Evolutionary conservation across 2,888 invertebrate species (phyloP), one percentile per base, ranked within the genome.

Genomic region (Scaptomyza polygonia): DNA sequence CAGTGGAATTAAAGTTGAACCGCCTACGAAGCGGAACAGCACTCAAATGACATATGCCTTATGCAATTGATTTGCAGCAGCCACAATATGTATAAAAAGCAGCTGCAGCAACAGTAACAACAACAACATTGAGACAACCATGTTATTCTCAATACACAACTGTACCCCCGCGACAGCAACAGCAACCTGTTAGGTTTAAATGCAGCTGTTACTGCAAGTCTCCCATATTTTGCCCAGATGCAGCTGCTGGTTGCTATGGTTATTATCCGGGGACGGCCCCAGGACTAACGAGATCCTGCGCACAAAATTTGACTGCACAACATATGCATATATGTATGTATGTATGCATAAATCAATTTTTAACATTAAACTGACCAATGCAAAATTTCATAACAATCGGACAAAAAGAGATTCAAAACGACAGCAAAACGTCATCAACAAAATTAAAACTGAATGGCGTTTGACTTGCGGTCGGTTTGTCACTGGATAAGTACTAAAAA

Each of bases 381-480:
- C 21, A 39, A 18, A 34, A 8, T 1, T 9, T n/a, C n/a, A n/a
- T 12, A 12, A 7, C 11, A 40, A 32, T 29, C 8, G 2, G 8
- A 29, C 29, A 8, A 29, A 29, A 30, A 30, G 30, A 11, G 30
- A 11, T 3, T 30, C 16, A 18, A 32, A 39, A 27, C n/a, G n/a
- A 21, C 3, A n/a, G 34, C 4, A 18, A 16, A 14, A 14, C 21
- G 39, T 16, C 27, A 54, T 34, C 21, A 29, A 52, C 16, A 18
- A 52, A 59, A 56, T 66, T 29, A 43, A 62, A 61, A 57, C 52
- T 61, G 45, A 56, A 59, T 49, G 42, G 34, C 44, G 14, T 82
- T 86, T 69, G 83, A 83, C 79, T 70, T 68, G 68, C 62, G 66
- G 65, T 74, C 63, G 49, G 77, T 45, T 67, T 80, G 77, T 45